phyloP scores from a whole-genome alignment of 2,797 vertebrate species.

The Clarias platycephalus region DNA sequence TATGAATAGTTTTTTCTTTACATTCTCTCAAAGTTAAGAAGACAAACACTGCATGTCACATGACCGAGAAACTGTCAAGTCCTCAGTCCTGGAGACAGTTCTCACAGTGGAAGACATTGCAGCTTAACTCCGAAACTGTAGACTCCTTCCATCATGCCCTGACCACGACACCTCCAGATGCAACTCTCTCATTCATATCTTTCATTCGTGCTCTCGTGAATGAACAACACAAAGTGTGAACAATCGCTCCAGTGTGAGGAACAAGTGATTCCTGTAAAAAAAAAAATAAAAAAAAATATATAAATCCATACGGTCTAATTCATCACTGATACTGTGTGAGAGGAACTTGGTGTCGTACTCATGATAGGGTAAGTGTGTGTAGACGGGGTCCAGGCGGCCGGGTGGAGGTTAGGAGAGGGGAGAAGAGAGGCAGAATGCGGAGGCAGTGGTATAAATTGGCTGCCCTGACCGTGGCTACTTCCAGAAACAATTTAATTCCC shows the following conservation, averaged over 20 bases:
- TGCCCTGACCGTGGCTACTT: slow-evolving; percentile 98
- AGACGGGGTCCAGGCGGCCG: slow-evolving; percentile 29
- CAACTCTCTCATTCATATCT: background rate
- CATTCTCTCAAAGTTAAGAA: background rate
- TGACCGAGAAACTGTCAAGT: background rate
- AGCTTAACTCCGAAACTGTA: background rate
- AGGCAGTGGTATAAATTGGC: slow-evolving; percentile 92
- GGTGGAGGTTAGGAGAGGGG: slow-evolving; percentile 47
- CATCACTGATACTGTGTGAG: background rate
- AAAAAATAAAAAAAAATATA: background rate
- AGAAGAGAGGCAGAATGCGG: slow-evolving; percentile 50
- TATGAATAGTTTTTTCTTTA: background rate
- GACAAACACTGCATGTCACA: background rate
- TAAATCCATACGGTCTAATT: background rate
- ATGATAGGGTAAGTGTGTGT: background rate
- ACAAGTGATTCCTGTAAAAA: background rate
- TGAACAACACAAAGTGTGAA: background rate
- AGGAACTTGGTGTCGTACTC: background rate
- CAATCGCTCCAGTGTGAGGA: slow-evolving; percentile 6
- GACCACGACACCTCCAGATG: background rate
- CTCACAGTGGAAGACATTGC: background rate
- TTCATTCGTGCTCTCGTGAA: background rate
- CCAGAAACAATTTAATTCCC: slow-evolving; percentile 99
- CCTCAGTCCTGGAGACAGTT: background rate
- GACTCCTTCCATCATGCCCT: background rate